Base-by-base conservation (phyloP, 2,888 invertebrate genomes). In the Podabrus alpinus region DNA sequence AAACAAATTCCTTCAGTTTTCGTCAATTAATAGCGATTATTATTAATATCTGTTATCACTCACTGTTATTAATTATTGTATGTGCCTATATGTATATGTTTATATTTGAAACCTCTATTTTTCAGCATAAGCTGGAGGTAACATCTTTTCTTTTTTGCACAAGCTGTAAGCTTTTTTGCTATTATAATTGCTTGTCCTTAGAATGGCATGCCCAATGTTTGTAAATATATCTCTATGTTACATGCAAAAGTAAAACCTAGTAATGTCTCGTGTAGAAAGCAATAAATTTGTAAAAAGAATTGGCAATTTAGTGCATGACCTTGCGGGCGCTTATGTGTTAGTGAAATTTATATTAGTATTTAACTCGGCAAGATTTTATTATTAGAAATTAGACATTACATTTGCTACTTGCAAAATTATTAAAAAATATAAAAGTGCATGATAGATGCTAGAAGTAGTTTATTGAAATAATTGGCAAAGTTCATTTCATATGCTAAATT, bases 41-140 rank as follows among this genome's bases (percentile, higher is more conserved):
- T 68, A 29, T 64, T 73, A 73, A 73, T 67, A 61, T 59, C 71
- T 71, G 67, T 29, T 66, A 61, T 69, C 71, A 68, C 68, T 72
- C 72, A 72, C 66, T 75, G 66, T 67, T 61, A 67, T 74, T 69
- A 68, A 66, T 68, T 45, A 45, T n/a, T 77, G 75, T 74, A 64
- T 73, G 74, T 78, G 71, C 70, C 67, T 76, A 73, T 74, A 71
- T 45, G 45, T 45, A n/a, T 45, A 77, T 79, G 77, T 79, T 70
- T 78, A 72, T 78, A 71, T 69, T 72, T 25, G 62, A 68, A 71
- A 80, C 82, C 82, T 82, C 80, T 81, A 80, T 82, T 81, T 83
- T 83, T 82, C 85, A 85, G 85, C 83, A 84, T 83, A 84, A 83
- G 81, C 79, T 80, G 78, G 84, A 84, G 85, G 84, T 85, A 85